phyloP scores from a whole-genome alignment of 2,888 invertebrate species.

The Atrina japonica region DNA sequence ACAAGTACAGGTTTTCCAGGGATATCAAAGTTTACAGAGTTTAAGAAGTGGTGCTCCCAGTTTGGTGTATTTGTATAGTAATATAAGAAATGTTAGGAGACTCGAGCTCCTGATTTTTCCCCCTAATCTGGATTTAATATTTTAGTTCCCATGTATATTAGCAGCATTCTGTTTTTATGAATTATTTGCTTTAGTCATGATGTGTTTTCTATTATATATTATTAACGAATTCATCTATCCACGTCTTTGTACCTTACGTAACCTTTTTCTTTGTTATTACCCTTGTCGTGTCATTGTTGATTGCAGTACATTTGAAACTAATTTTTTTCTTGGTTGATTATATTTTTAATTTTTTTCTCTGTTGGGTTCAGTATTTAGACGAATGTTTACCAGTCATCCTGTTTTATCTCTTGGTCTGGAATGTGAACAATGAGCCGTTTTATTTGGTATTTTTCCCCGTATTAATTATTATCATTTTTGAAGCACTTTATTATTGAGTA shows the following conservation, averaged over 20 bases:
- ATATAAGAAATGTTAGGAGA: no score
- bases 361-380: slow-evolving; percentile 42
- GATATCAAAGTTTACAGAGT: no score
- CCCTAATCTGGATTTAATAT: slow-evolving; percentile 3
- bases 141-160: slow-evolving; percentile 37
- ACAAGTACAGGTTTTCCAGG: no score
- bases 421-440: slow-evolving; percentile 44
- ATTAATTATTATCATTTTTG: slow-evolving; percentile 58
- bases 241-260: slow-evolving; percentile 7
- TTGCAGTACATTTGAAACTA: no score
- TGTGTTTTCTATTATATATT: slow-evolving; percentile 18
- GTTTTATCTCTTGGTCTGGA: slow-evolving; percentile 10
- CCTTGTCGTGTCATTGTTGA: no score
- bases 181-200: slow-evolving; percentile 41
- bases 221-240: slow-evolving; percentile 25
- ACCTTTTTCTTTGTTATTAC: no score
- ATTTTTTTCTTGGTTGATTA: slow-evolving; percentile 13
- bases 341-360: not conserved
- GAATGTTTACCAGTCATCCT: slow-evolving; percentile 13
- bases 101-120: no score
- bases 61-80: no score
- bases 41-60: no score
- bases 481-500: slow-evolving; percentile 61
- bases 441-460: slow-evolving; percentile 58
- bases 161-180: slow-evolving; percentile 35